Base-by-base conservation (phyloP, 1,140 invertebrate species). In the Drosophila nebulosa region DNA sequence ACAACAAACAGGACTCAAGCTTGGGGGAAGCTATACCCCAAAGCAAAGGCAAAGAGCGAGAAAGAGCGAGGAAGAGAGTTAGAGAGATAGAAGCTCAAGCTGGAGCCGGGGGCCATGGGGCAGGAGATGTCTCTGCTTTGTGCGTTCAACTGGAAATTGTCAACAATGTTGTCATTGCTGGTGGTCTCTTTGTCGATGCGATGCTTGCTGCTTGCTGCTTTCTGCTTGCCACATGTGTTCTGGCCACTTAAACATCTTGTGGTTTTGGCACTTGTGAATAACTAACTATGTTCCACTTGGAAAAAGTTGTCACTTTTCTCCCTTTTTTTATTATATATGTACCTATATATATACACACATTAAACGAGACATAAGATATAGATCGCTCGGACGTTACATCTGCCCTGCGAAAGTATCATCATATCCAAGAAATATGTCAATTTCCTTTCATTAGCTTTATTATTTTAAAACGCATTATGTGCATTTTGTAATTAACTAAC, bases 71-170 rank as follows among this genome's bases (percentile, higher is more conserved):
- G 7, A 2, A 46, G 39, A 18, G 16, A 18, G 39, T 9, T 2
- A 42, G 14, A 0, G 39, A 16, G 39, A 36, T 36, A 36, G 35
- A 12, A 36, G 35, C 12, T n/a, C 1, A 14, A 9, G 57, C 4
- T 27, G 16, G 24, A 42, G 66, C 14, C 12, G 7, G 22, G 18
- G 9, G 22, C 32, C 27, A n/a, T 21, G 32, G 35, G 22, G 35
- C 53, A 39, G 61, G 21, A 24, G 30, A 24, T 68, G 46, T 51
- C 59, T 66, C 64, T 63, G 68, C 78, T 81, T 83, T 83, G 83
- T 88, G 83, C 66, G 65, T 62, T 88, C 83, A 88, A 83, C 83
- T 88, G 71, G 83, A 88, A 83, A 83, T 76, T 88, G 78, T 88
- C 83, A 81, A 76, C 75, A 69, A 74, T 83, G 72, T 73, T 72